Base-by-base conservation (phyloP, 53 echinoderm and acorn worm species). In the Patiria pectinifera region DNA sequence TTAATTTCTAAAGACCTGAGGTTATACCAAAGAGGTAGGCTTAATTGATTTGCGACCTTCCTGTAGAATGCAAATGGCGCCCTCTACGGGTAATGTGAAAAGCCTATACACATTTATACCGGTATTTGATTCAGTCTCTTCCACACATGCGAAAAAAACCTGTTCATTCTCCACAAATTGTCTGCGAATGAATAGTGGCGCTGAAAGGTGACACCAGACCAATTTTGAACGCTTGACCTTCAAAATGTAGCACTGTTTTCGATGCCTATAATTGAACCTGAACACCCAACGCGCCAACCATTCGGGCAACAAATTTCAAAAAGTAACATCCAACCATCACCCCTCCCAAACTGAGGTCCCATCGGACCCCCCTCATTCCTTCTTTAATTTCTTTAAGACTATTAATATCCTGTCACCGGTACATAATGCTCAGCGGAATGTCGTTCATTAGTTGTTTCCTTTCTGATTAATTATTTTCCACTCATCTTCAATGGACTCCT, bases 401-500 rank as follows among this genome's bases (percentile, higher is more conserved):
- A 74, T 74, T 24, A 82, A 46, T 58, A 49, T 4, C 58, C 82
- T 82, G 59, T 82, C 60, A 82, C 23, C 47, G 82, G 82, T 48
- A 59, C 53, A 58, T 59, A 82, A 59, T 82, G 82, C 47, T 22
- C 82, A 21, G 19, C 24, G 74, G 82, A 82, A 82, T 82, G 47
- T 59, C 82, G 11, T n/a, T 53, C 59, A 49, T 82, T 82, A 82
- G 15, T 82, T 18, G 47, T 82, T 82, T 82, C 82, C 82, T 59
- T 59, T n/a, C 53, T 46, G 4, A 58, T 3, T 82, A 74, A 24
- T 23, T 74, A 15, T 69, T 69, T n/a, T 74, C 10, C 19, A 2
- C 24, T 74, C 22, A 21, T 74, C 74, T 21, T 18, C 74, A 23
- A n/a, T n/a, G 24, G 24, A 16, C 19, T 10, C 19, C 11, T 74